Percentiles rank a stretch among this genome's conserved stretches.
phyloP scores from a whole-genome alignment of 2,113 vertebrate species.

The Steatornis caripensis region DNA sequence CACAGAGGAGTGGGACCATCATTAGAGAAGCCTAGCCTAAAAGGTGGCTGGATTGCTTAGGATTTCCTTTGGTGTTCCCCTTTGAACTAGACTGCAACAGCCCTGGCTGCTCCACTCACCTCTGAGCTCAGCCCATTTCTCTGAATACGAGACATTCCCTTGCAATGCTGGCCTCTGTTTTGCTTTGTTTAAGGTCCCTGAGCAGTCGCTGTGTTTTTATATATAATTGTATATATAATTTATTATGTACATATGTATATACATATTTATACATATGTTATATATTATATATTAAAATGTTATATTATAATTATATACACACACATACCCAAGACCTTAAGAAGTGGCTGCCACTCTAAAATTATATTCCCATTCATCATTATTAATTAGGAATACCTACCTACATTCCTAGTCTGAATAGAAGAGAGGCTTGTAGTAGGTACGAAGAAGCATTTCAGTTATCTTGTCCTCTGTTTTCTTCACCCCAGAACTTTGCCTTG shows the following conservation, averaged over 20 bases:
- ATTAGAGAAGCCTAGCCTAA: not conserved
- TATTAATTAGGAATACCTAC: not conserved
- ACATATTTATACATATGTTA: not conserved
- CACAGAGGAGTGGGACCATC: not conserved
- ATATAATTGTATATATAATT: not conserved
- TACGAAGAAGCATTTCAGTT: not conserved
- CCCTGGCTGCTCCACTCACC: not conserved
- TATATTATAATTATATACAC: not conserved
- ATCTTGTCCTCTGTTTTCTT: not conserved
- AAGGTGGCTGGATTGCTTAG: not conserved
- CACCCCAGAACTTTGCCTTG: not conserved
- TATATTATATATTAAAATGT: not conserved
- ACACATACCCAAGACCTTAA: not conserved
- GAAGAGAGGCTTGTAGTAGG: not conserved
- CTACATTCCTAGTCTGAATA: not conserved
- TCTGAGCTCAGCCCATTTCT: not conserved
- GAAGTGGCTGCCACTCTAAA: not conserved
- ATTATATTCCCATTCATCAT: not conserved
- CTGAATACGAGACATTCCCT: not conserved
- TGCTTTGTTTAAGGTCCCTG: not conserved
- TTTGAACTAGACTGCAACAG: not conserved
- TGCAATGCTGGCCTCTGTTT: not conserved
- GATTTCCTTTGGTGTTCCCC: not conserved
- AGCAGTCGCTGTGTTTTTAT: not conserved
- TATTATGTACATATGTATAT: not conserved